Percentiles rank a stretch among this genome's conserved stretches.
Conservation (phyloP, 2,888 invertebrate genomes). For the Agrochola macilenta region DNA sequence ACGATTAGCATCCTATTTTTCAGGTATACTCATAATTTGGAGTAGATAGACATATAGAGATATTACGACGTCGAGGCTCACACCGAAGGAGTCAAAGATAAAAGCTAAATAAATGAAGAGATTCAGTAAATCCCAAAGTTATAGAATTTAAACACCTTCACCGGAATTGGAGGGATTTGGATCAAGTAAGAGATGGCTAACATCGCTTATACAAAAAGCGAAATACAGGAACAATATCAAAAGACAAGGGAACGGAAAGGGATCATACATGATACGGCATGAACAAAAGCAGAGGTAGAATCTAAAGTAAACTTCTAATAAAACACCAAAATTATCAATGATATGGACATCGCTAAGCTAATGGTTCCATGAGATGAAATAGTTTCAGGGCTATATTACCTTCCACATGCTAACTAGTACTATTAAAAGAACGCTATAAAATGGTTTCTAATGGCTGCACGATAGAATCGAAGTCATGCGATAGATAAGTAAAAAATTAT, state of each 20-base stretch:
- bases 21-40: background rate
- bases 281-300: slow-evolving; percentile 76
- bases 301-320: slow-evolving; percentile 69
- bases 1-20: slow-evolving; percentile 11
- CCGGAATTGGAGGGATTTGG: slow-evolving; percentile 1
- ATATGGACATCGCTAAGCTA: slow-evolving; percentile 73
- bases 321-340: slow-evolving; percentile 72
- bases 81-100: background rate
- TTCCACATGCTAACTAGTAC: slow-evolving; percentile 75
- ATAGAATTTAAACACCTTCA: slow-evolving; percentile 3
- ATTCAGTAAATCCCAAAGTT: slow-evolving; percentile 15
- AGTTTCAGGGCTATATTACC: slow-evolving; percentile 74
- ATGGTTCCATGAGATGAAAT: slow-evolving; percentile 75
- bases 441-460: slow-evolving; percentile 71
- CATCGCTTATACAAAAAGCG: slow-evolving; percentile 37
- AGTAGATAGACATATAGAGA: background rate
- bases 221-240: slow-evolving; percentile 44
- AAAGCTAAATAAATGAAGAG: background rate
- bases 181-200: slow-evolving; percentile 14
- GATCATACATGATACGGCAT: slow-evolving; percentile 66
- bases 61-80: background rate
- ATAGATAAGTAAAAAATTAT: slow-evolving; percentile 66
- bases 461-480: slow-evolving; percentile 78
- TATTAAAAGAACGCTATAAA: slow-evolving; percentile 67
- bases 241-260: slow-evolving; percentile 67